Percentiles rank a stretch among this genome's conserved stretches.
Evolutionary conservation across 2,113 vertebrate genomes (phyloP).

Genomic region (Cinclus cinclus): DNA sequence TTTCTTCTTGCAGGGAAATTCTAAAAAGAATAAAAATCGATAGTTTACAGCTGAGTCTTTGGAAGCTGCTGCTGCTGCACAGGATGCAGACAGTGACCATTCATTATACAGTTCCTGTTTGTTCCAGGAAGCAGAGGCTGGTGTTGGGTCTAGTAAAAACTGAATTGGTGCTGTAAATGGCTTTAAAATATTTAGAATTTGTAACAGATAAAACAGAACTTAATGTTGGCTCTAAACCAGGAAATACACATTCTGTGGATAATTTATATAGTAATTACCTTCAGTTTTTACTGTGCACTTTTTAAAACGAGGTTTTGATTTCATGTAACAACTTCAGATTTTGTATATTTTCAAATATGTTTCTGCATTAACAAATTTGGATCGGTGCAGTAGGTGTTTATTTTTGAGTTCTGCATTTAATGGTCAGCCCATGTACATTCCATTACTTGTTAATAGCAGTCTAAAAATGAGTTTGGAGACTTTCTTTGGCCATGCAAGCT

Average conservation of each 20-base stretch:
- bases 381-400: conserved; percentile 62
- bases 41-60: conserved; percentile 67
- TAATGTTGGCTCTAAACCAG: conserved; percentile 50
- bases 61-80: conserved; percentile 59
- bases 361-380: conserved; percentile 62
- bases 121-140: conserved; percentile 31
- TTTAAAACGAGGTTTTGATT: conserved; percentile 77
- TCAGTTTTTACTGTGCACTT: conserved; percentile 80
- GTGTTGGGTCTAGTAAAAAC: conserved; percentile 27
- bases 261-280: conserved; percentile 72
- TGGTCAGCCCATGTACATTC: conserved; percentile 51
- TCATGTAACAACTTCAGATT: conserved; percentile 72
- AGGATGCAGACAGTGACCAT: conserved; percentile 1
- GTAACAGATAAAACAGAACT: conserved; percentile 51
- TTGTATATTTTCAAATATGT: conserved; percentile 75
- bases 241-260: conserved; percentile 60
- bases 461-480: conserved; percentile 20
- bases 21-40: conserved; percentile 95
- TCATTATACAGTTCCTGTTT: conserved; percentile 18
- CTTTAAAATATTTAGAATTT: conserved; percentile 57
- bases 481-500: conserved; percentile 6
- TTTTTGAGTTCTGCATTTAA: conserved; percentile 61
- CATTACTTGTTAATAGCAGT: conserved; percentile 40
- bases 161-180: conserved; percentile 61
- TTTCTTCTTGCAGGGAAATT: conserved; percentile 82